Base-by-base conservation (phyloP, 2,888 invertebrate species). In the Nycteola revayana region DNA sequence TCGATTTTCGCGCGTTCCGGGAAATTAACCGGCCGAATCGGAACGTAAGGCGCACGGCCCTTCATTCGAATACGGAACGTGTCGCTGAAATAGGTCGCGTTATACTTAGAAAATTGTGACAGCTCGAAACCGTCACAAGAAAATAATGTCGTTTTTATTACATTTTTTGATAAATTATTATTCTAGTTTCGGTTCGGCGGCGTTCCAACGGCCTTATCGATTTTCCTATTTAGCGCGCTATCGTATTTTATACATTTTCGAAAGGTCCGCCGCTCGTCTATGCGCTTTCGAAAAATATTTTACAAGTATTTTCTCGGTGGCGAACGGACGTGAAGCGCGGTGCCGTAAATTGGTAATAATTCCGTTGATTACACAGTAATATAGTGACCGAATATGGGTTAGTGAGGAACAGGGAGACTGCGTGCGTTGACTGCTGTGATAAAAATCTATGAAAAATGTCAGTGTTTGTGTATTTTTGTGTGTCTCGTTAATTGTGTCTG, bases 121-220 rank as follows among this genome's bases (percentile, higher is more conserved):
- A 87, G 86, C 66, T 83, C 75, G 66, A 60, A 65, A 69, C 80
- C 73, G 83, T 82, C 80, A 82, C 75, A 70, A 77, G 81, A 82
- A 70, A 86, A 87, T 87, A 82, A 88, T 89, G 87, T 82, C 82
- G 84, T 86, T 87, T 87, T 85, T 88, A 88, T 86, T 88, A 86
- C 75, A 87, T 84, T 85, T 88, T 88, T 88, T 86, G 87, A 86
- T 87, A 85, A 87, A 87, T 85, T 81, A 80, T 82, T 80, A 82
- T 86, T 80, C 75, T 80, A 84, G 79, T 83, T 86, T 80, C 70
- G 73, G 75, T 75, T 74, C 78, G 72, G 73, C 71, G 70, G 68
- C 72, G 66, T 66, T 66, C 66, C 69, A 71, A 73, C 82, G 79
- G 78, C 75, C 78, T 79, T 81, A 86, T 87, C 86, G 86, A 84